Base-by-base conservation (phyloP, 2,888 invertebrate genomes). In the Amblyjoppa proteus region DNA sequence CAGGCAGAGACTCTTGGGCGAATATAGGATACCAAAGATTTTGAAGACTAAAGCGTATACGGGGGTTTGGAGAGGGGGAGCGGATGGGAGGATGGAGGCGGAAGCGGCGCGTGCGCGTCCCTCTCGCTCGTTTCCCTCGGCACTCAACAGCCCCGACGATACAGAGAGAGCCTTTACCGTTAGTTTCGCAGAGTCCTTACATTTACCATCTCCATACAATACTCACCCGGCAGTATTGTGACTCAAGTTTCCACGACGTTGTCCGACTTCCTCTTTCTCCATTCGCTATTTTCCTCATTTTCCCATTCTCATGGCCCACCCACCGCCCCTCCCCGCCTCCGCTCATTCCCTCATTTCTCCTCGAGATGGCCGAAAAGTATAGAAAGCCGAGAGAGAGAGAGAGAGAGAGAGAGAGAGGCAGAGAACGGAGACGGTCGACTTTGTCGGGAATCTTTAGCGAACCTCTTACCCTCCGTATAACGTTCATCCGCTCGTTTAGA, bases 181-280 rank as follows among this genome's bases (percentile, higher is more conserved):
- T 81, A 81, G 61, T 61, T 45, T 41, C 56, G 28, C 38, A 51
- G 73, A 41, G 73, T 71, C 77, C 66, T 81, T 70, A 77, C 73
- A 77, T 76, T 76, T 73, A 25, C 49, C 81, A 69, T 66, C 68
- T 64, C 49, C 41, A 80, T 69, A 84, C 81, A 84, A 86, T 86
- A 84, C 74, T 75, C 75, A 56, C 51, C 56, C 49, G 56, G 49
- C 73, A 58, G 74, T 75, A 84, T 84, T 84, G 84, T 81, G 81
- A 53, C 83, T 80, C 51, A 71, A 81, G 81, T 70, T 73, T 84
- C 84, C 81, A 74, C 81, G 76, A 79, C 79, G 82, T 61, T 78
- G 80, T 79, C 70, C 83, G 61, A 81, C 76, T 80, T 83, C 75
- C 76, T 76, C 66, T 51, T 56, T 41, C 53, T 45, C 77, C 66